These are phyloP conservation scores for Peromyscus melanophrys DNA, from an alignment of 2,797 vertebrate genomes.

Conservation along the genomic window DNA sequence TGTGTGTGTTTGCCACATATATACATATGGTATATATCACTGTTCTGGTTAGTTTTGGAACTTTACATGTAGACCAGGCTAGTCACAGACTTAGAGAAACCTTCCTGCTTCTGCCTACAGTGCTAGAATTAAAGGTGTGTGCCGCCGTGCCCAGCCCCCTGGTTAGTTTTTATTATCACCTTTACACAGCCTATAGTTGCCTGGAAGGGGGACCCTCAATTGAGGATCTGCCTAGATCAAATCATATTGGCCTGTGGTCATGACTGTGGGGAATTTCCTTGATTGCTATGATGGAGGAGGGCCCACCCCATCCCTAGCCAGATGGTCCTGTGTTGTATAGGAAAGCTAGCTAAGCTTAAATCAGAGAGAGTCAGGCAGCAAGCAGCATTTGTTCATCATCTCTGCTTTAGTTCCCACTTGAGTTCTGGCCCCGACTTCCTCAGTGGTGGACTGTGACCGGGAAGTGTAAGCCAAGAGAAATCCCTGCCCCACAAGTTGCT, in stretches of 20 bases:
- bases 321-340: background rate
- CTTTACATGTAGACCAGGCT: background rate
- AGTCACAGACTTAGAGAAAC: background rate
- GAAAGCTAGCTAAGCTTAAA: background rate
- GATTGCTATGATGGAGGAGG: background rate
- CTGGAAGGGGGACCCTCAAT: background rate
- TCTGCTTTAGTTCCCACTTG: background rate
- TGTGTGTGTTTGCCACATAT: background rate
- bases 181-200: background rate
- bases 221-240: background rate
- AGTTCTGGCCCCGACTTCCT: background rate
- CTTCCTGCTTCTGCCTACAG: background rate
- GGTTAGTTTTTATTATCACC: background rate
- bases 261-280: background rate
- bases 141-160: background rate
- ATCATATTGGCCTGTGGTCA: background rate
- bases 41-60: background rate
- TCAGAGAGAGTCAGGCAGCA: background rate
- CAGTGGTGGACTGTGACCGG: background rate
- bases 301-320: background rate
- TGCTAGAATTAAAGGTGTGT: background rate
- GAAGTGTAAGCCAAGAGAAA: background rate
- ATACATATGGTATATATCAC: background rate
- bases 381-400: background rate
- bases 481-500: background rate